Percentiles rank a stretch among this genome's conserved stretches.
These are phyloP conservation scores for Odontophorus gujanensis DNA, from an alignment of 2,113 vertebrate species.

Conservation along the genomic window DNA sequence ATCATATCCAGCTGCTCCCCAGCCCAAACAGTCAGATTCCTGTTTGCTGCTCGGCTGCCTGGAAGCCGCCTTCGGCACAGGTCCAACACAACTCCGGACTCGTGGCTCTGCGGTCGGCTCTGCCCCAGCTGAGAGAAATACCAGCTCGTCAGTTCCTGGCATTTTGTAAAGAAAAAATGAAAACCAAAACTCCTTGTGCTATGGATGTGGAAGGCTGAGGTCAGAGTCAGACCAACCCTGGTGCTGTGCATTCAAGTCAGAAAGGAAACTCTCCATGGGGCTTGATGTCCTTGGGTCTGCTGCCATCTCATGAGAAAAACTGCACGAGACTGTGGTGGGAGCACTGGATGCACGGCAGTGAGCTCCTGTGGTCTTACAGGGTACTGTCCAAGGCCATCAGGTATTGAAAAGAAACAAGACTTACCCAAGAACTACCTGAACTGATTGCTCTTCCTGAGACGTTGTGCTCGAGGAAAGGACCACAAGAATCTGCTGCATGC, in stretches of 20 bases:
- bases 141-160: background rate
- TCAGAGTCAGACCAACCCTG: background rate
- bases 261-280: background rate
- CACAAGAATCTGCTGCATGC: background rate
- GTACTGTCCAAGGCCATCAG: background rate
- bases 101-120: background rate
- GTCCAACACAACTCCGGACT: fast-evolving
- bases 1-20: conserved; percentile 20
- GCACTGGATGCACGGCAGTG: background rate
- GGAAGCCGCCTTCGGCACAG: background rate
- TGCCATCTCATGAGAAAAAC: background rate
- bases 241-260: background rate
- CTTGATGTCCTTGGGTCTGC: fast-evolving
- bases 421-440: background rate
- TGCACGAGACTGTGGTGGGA: fast-evolving
- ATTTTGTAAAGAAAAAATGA: background rate
- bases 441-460: background rate
- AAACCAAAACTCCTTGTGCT: background rate
- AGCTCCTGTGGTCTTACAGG: background rate
- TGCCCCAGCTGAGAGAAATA: background rate
- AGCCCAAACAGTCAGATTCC: conserved; percentile 6
- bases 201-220: background rate
- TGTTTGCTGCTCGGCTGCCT: background rate
- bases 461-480: background rate
- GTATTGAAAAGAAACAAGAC: background rate